Percentiles rank a stretch among this genome's conserved stretches.
phyloP scores from a whole-genome alignment of 2,113 vertebrate genomes.

The Vulpes vulpes region DNA sequence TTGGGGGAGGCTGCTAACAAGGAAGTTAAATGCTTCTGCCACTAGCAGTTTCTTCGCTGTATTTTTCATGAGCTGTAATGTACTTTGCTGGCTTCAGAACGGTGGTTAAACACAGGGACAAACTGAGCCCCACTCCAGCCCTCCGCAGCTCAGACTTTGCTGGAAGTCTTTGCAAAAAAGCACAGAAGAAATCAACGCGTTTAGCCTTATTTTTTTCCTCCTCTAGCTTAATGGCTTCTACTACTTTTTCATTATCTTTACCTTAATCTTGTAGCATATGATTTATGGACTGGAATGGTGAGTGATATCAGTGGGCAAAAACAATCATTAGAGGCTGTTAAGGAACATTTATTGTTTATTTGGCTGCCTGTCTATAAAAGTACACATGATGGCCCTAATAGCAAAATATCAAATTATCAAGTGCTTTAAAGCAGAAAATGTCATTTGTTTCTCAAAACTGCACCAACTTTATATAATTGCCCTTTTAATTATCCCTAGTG shows the following conservation, averaged over 20 bases:
- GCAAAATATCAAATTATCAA: conserved; percentile 87
- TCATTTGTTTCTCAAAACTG: conserved; percentile 92
- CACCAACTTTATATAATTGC: conserved; percentile 93
- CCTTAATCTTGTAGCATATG: conserved; percentile 68
- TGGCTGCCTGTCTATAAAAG: conserved; percentile 84
- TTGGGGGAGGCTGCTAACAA: conserved; percentile 97
- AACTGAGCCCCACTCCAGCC: conserved; percentile 88
- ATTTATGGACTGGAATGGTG: conserved; percentile 74
- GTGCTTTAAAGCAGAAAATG: conserved; percentile 92
- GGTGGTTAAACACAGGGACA: conserved; percentile 91
- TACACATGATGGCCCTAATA: conserved; percentile 80
- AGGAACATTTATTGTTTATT: conserved; percentile 85
- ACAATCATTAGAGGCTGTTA: conserved; percentile 76
- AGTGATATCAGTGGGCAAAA: conserved; percentile 74
- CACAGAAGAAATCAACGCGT: conserved; percentile 65
- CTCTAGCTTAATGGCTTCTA: conserved; percentile 61
- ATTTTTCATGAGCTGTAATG: conserved; percentile 97
- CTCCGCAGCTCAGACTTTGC: conserved; percentile 79
- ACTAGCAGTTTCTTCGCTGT: conserved; percentile 94
- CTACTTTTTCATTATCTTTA: conserved; percentile 71
- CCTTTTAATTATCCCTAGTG: conserved; percentile 94
- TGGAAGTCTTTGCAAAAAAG: conserved; percentile 78
- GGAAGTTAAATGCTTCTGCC: conserved; percentile 98
- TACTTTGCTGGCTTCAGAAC: conserved; percentile 91
- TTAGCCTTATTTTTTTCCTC: conserved; percentile 40